Percentiles rank a stretch among this genome's conserved stretches.
phyloP scores from a whole-genome alignment of 1,140 invertebrate species.

The Octopus bimaculoides region DNA sequence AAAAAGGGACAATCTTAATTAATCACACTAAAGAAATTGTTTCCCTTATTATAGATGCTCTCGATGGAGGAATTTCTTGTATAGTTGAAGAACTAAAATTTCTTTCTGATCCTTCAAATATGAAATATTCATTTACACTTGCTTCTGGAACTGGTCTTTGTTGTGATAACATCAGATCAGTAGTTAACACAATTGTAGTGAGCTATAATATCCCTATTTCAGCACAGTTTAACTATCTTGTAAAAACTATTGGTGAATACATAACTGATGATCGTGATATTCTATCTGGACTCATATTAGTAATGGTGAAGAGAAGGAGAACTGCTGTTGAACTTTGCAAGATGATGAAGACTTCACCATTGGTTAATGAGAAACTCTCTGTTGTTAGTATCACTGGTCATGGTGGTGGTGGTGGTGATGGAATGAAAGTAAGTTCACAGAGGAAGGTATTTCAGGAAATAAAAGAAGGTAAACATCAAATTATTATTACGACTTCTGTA shows the following conservation, averaged over 20 bases:
- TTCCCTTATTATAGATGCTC: conserved; percentile 25
- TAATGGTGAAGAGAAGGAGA: conserved; percentile 42
- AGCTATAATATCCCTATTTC: conserved; percentile 16
- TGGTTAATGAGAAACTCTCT: conserved; percentile 30
- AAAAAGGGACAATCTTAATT: conserved; percentile 15
- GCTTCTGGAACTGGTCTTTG: conserved; percentile 23
- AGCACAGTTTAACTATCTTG: conserved; percentile 20
- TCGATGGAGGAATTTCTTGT: conserved; percentile 23
- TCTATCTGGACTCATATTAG: conserved; percentile 33
- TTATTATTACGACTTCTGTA: conserved; percentile 51
- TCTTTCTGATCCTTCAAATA: conserved; percentile 14
- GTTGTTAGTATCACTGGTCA: conserved; percentile 46
- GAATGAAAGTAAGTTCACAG: conserved; percentile 47
- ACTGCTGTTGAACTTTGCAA: conserved; percentile 35
- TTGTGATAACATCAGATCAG: conserved; percentile 6
- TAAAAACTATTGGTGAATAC: conserved; percentile 22
- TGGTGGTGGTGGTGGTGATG: conserved; percentile 33
- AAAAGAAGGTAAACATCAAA: conserved; percentile 33
- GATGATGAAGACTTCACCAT: conserved; percentile 23
- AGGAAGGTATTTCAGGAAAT: conserved; percentile 39
- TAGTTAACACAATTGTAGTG: conserved; percentile 9
- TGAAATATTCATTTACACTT: conserved; percentile 23
- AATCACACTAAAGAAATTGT: conserved; percentile 27
- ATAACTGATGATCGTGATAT: conserved; percentile 25
- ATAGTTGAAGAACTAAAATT: conserved; percentile 32